Percentiles rank a stretch among this genome's conserved stretches.
phyloP scores from a whole-genome alignment of 1,140 invertebrate genomes.

The Drosophila ercepeae region DNA sequence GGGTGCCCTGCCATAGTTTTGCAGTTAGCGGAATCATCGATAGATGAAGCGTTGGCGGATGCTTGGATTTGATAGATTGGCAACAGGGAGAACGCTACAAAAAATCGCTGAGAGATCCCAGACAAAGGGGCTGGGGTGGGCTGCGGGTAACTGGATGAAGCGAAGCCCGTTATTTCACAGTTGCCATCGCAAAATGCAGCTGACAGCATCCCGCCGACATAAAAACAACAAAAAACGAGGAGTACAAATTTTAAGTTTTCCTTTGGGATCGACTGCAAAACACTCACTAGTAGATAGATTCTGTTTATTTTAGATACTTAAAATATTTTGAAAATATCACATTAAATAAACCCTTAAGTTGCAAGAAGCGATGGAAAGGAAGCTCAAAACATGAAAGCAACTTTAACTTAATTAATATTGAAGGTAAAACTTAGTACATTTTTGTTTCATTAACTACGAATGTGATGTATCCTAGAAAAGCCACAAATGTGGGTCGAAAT shows the following conservation, averaged over 20 bases:
- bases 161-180: conserved; percentile 39
- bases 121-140: background rate
- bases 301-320: background rate
- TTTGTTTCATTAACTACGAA: background rate
- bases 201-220: conserved; percentile 49
- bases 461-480: conserved; percentile 27
- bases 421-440: background rate
- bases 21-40: conserved; percentile 40
- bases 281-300: conserved; percentile 3
- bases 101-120: conserved; percentile 8
- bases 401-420: background rate
- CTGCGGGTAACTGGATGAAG: conserved; percentile 21
- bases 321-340: too few species aligned
- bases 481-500: conserved; percentile 9
- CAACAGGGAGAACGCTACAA: conserved; percentile 17
- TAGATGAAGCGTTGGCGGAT: conserved; percentile 35
- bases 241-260: conserved; percentile 1
- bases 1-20: conserved; percentile 32
- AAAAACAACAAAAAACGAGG: conserved; percentile 20
- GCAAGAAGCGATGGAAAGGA: too few species aligned
- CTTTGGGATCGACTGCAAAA: conserved; percentile 4
- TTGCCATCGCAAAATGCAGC: conserved; percentile 49
- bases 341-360: too few species aligned
- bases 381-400: too few species aligned
- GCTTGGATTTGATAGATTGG: conserved; percentile 55